Evolutionary conservation across 2,113 vertebrate genomes (phyloP), one percentile per base, ranked within the genome.

Genomic region (Emydocephalus ijimae): DNA sequence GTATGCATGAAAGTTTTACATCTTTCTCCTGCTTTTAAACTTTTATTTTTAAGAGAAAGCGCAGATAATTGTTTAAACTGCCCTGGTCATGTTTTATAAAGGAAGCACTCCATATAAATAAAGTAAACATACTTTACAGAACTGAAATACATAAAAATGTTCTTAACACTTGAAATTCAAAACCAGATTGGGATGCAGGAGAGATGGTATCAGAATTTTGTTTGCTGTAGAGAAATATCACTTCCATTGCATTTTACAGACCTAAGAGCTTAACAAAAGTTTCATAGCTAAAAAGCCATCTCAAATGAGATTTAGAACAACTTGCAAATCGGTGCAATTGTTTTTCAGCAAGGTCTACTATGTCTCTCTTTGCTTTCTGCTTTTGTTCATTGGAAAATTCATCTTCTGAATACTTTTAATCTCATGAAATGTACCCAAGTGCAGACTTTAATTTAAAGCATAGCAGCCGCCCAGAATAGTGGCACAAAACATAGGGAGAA

Each of bases 251-350:
- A 94, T 93, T 45, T 34, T 95, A 89, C 93, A 96, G 97, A 95
- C 93, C 95, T 97, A 95, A 97, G 94, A 96, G 94, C 95, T 92
- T 97, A 96, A 95, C 64, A 92, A 94, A 92, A 96, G 94, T 74
- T 97, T 97, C 97, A 96, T 95, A 96, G 96, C 92, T 91, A 88
- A 95, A 96, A 96, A 92, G 93, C 92, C 50, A 52, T 55, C 56
- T 96, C 95, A 93, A 89, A 69, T 56, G 87, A 96, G 95, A 95
- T 90, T 94, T 96, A 94, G 88, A 96, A 96, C 94, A 96, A 96
- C 95, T 97, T 97, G 94, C 96, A 97, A 97, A 98, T 93, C 93
- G 94, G 92, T 94, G 96, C 96, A 95, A 95, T 97, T 96, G 96
- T 96, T 97, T 97, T 97, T 18, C 96, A 96, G 95, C 90, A 93